A percentile compares a stretch with the other conserved stretches of the same genome.
Evolutionary conservation across 2,888 invertebrate species (phyloP).

Genomic region (Lysandra bellargus): DNA sequence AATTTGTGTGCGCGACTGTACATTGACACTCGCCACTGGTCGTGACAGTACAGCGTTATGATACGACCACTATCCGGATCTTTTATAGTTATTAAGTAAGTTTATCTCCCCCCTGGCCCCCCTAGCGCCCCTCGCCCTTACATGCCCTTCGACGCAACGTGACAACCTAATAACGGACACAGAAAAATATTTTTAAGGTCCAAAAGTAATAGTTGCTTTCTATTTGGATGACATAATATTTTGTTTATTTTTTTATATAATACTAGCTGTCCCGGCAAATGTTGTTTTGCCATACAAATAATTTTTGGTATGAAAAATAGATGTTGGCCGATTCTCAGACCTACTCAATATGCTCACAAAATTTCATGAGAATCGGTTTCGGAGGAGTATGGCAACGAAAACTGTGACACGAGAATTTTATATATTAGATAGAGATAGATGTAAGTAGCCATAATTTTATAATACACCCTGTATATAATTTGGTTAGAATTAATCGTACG

Average conservation of each 20-base stretch:
- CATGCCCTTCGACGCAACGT: background rate
- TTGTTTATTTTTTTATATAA: background rate
- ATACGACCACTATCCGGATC: slow-evolving; percentile 39
- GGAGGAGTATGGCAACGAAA: too few relatives aligned
- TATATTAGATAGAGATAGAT: too few relatives aligned
- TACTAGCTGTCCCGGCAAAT: too few relatives aligned
- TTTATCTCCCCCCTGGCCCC: slow-evolving; percentile 41
- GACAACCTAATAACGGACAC: background rate
- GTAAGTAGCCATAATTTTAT: too few relatives aligned
- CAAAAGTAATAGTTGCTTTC: background rate
- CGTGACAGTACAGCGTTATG: slow-evolving; percentile 35
- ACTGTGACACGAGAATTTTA: too few relatives aligned
- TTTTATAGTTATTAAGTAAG: slow-evolving; percentile 40
- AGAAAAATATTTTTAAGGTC: background rate
- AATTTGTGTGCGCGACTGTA: background rate
- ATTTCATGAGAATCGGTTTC: too few relatives aligned
- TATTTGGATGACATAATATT: background rate
- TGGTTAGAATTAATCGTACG: too few relatives aligned
- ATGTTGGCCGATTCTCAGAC: too few relatives aligned
- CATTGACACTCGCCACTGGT: background rate
- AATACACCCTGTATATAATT: too few relatives aligned
- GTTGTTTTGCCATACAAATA: too few relatives aligned
- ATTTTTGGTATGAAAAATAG: too few relatives aligned
- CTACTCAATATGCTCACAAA: too few relatives aligned
- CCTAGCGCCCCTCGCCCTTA: slow-evolving; percentile 43